Conservation (phyloP, 1,140 invertebrate species). For the Prorops nasuta region DNA sequence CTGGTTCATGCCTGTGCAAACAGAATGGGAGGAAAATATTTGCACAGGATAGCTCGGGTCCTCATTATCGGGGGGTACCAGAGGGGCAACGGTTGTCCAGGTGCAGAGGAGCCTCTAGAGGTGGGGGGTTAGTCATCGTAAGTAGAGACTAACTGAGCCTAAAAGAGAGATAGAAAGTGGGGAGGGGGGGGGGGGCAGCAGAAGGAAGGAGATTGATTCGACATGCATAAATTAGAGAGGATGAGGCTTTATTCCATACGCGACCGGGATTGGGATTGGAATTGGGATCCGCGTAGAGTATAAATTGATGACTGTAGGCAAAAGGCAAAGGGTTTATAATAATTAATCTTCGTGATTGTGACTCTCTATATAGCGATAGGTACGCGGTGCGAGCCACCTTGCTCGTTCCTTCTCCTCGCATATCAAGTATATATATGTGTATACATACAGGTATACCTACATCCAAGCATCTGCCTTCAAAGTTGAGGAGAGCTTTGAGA, state of each 20-base stretch:
- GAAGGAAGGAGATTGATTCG: constrained; percentile 50
- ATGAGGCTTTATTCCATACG: constrained; percentile 47
- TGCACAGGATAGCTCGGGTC: constrained; percentile 43
- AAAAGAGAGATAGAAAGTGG: constrained; percentile 1
- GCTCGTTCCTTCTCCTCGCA: constrained; percentile 9
- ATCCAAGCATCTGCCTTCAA: too few relatives aligned
- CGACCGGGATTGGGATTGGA: constrained; percentile 40
- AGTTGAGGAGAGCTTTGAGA: too few relatives aligned
- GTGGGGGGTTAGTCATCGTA: constrained; percentile 10
- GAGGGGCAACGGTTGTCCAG: constrained; percentile 30
- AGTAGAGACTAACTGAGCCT: constrained; percentile 5
- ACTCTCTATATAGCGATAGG: constrained; percentile 11
- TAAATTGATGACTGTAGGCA: constrained; percentile 55
- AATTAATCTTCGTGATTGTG: constrained; percentile 51
- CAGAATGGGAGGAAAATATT: constrained; percentile 41
- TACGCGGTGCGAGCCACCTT: background rate
- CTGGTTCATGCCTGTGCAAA: constrained; percentile 45
- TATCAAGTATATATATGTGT: too few relatives aligned
- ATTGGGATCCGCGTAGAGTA: constrained; percentile 42
- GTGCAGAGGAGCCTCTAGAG: constrained; percentile 18
- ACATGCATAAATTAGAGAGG: constrained; percentile 56
- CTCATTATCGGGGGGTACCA: constrained; percentile 39
- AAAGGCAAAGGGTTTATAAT: constrained; percentile 54
- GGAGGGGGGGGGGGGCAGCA: constrained; percentile 9
- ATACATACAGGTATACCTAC: too few relatives aligned